Evolutionary conservation across 92 coral and sea anemone species (phyloP).

Genomic region (Bergia puertoricense): DNA sequence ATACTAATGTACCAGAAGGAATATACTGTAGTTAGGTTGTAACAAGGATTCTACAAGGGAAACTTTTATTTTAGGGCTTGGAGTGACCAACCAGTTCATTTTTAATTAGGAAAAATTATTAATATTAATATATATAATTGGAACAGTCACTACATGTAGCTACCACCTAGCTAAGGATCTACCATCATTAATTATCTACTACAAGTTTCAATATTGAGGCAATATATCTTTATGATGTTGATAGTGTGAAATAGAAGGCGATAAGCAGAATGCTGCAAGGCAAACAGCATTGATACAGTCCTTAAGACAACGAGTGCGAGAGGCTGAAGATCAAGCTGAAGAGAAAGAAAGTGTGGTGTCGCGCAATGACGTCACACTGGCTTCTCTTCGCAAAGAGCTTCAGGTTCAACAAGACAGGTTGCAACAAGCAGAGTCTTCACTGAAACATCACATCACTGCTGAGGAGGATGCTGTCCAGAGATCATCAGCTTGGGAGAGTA

Average conservation of each 20-base stretch:
- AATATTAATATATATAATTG: too few species aligned
- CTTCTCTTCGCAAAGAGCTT: conserved; percentile 85
- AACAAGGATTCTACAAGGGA: too few species aligned
- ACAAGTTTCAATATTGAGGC: not conserved
- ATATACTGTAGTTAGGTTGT: too few species aligned
- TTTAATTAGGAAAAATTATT: too few species aligned
- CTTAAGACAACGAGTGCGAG: conserved; percentile 90
- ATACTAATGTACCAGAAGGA: too few species aligned
- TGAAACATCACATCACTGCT: conserved; percentile 83
- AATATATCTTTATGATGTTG: not conserved
- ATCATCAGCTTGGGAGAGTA: conserved; percentile 86
- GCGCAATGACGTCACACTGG: conserved; percentile 89
- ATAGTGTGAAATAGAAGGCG: conserved; percentile 98
- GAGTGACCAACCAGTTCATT: too few species aligned
- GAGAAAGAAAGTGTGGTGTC: conserved; percentile 87
- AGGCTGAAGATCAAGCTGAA: conserved; percentile 88
- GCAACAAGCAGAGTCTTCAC: conserved; percentile 88
- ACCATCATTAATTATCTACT: not conserved
- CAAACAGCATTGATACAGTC: conserved; percentile 90
- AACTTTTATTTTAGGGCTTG: too few species aligned
- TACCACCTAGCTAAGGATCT: too few species aligned
- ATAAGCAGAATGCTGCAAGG: conserved; percentile 93
- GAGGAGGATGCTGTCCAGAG: conserved; percentile 88
- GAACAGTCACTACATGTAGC: too few species aligned
- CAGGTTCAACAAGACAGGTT: conserved; percentile 86